phyloP scores from a whole-genome alignment of 2,888 invertebrate genomes.

The Synanthedon tipuliformis region DNA sequence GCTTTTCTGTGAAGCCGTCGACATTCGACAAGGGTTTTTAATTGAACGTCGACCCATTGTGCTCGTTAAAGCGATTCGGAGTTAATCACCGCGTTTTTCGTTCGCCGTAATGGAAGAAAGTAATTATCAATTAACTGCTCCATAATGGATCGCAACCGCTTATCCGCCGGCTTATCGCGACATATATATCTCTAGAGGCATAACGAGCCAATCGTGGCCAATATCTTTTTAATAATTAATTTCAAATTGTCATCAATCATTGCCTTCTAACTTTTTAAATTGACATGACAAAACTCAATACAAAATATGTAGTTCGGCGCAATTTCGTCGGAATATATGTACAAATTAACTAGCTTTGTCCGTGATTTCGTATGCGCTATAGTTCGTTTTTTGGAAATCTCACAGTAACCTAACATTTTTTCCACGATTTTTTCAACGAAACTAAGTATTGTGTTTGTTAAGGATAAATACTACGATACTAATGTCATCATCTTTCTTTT shows the following conservation, averaged over 20 bases:
- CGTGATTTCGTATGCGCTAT: no score
- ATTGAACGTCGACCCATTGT: conserved; percentile 65
- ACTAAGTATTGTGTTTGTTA: no score
- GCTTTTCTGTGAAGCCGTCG: conserved; percentile 54
- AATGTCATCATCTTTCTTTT: no score
- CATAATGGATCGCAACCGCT: conserved; percentile 66
- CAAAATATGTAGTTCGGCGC: no score
- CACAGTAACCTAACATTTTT: no score
- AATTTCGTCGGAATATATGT: no score
- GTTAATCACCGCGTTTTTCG: conserved; percentile 67
- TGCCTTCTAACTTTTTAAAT: not conserved
- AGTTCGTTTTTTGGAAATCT: no score
- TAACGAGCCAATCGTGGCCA: conserved; percentile 35
- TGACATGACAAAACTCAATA: no score
- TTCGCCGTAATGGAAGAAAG: conserved; percentile 66
- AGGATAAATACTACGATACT: no score
- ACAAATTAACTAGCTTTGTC: no score
- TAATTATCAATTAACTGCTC: conserved; percentile 68
- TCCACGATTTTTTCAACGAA: no score
- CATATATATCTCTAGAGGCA: conserved; percentile 18
- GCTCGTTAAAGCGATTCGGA: conserved; percentile 65
- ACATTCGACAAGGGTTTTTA: conserved; percentile 66
- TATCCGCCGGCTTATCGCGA: conserved; percentile 57
- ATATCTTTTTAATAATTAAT: conserved; percentile 49
- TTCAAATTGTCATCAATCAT: conserved; percentile 44